Percentiles rank a stretch among this genome's conserved stretches.
Conservation (phyloP, 35 echinoderm and acorn worm genomes). For the Apostichopus parvimensis region DNA sequence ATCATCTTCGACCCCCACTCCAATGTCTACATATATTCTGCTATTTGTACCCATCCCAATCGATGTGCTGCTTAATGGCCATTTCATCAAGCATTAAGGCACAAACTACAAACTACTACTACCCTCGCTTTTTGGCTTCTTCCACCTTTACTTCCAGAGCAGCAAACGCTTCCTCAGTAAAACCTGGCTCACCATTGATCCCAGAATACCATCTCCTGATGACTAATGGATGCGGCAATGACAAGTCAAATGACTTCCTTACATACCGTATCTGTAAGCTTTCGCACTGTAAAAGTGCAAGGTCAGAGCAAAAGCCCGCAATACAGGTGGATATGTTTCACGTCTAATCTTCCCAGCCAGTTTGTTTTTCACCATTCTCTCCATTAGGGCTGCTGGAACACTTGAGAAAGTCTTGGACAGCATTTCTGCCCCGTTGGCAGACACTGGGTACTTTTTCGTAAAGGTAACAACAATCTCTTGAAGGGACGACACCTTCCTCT, state of each 20-base stretch:
- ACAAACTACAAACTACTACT: too few relatives aligned
- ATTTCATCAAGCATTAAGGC: too few relatives aligned
- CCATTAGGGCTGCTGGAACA: constrained; percentile 44
- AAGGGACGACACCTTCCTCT: not conserved
- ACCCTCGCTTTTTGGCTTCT: too few relatives aligned
- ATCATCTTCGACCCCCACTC: too few relatives aligned
- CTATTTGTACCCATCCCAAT: too few relatives aligned
- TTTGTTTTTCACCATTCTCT: constrained; percentile 5
- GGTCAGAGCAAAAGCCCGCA: constrained; percentile 32
- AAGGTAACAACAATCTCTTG: not conserved
- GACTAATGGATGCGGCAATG: not conserved
- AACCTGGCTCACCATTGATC: constrained; percentile 13
- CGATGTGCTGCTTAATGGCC: too few relatives aligned
- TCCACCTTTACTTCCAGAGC: not conserved
- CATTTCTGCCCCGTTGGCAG: not conserved
- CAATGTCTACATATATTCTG: too few relatives aligned
- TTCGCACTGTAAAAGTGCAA: constrained; percentile 38
- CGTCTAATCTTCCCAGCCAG: too few relatives aligned
- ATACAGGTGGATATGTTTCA: not conserved
- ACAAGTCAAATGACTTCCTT: constrained; percentile 11
- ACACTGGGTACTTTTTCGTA: not conserved
- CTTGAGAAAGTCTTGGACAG: not conserved
- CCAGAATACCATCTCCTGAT: constrained; percentile 5
- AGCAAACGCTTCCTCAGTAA: constrained; percentile 17
- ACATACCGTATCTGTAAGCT: constrained; percentile 48